A percentile compares a stretch with the other conserved stretches of the same genome.
Evolutionary conservation across 2,797 vertebrate species (phyloP).

Genomic region (Anableps anableps): DNA sequence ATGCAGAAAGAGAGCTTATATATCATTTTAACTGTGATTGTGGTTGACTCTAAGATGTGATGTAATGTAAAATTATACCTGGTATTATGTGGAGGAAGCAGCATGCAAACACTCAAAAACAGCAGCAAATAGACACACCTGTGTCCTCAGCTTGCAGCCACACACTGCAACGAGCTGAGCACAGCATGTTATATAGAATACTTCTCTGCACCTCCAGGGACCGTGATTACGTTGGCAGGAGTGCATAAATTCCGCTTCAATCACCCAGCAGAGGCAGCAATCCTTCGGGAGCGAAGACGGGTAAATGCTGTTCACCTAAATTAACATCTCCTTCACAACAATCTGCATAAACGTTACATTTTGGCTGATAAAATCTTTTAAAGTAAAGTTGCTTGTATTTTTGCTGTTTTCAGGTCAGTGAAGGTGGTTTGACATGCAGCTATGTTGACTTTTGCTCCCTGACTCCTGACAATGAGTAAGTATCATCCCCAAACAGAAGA

Average conservation of each 20-base stretch:
- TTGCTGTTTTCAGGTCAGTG: conserved; percentile 80
- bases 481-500: neutral
- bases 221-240: conserved; percentile 90
- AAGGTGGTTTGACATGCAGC: conserved; percentile 68
- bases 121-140: conserved; percentile 6
- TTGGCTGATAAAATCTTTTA: neutral
- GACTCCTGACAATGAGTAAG: conserved; percentile 69
- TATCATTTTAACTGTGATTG: neutral
- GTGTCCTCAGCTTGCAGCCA: conserved; percentile 19
- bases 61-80: neutral
- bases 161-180: conserved; percentile 22
- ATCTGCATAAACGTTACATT: neutral
- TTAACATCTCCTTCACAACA: neutral
- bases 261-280: conserved; percentile 93
- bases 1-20: neutral
- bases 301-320: conserved; percentile 76
- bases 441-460: conserved; percentile 76
- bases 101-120: neutral
- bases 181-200: conserved; percentile 37
- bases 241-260: conserved; percentile 94
- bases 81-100: conserved; percentile 11
- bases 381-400: conserved; percentile 8
- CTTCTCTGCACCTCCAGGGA: conserved; percentile 80
- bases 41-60: neutral
- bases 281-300: conserved; percentile 88